These are phyloP conservation scores for Aethes cnicana DNA, from an alignment of 2,888 invertebrate species.

Conservation along the genomic window DNA sequence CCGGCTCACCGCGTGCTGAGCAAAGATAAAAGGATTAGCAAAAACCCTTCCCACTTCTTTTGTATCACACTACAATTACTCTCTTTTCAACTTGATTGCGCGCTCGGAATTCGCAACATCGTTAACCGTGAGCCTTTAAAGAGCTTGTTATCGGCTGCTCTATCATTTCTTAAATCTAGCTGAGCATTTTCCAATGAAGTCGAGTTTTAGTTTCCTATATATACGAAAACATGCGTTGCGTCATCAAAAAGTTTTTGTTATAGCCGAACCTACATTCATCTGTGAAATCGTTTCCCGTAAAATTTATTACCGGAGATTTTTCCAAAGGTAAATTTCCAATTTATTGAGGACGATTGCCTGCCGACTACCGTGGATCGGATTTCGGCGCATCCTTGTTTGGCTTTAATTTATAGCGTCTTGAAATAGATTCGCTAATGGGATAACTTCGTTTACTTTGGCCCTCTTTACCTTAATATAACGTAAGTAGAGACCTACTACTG, in stretches of 20 bases:
- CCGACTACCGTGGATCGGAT: slow-evolving; percentile 41
- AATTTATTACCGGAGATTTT: slow-evolving; percentile 37
- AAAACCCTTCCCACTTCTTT: slow-evolving; percentile 54
- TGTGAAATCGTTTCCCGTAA: slow-evolving; percentile 31
- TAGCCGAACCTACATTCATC: slow-evolving; percentile 30
- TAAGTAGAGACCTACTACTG: slow-evolving; percentile 32
- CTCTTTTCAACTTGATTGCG: slow-evolving; percentile 20
- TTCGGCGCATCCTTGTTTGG: slow-evolving; percentile 44
- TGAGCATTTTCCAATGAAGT: slow-evolving; percentile 13
- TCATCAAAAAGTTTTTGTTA: slow-evolving; percentile 32
- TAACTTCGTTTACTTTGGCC: slow-evolving; percentile 43
- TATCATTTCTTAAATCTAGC: slow-evolving; percentile 8
- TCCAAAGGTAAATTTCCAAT: slow-evolving; percentile 43
- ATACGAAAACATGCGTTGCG: slow-evolving; percentile 27
- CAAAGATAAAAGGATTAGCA: slow-evolving; percentile 73
- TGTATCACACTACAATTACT: slow-evolving; percentile 38
- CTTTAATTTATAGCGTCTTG: slow-evolving; percentile 51
- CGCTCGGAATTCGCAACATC: slow-evolving; percentile 20
- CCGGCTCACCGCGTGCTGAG: slow-evolving; percentile 60
- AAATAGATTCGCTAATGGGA: slow-evolving; percentile 43
- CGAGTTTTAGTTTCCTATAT: slow-evolving; percentile 15
- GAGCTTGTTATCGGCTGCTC: not conserved
- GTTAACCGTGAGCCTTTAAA: slow-evolving; percentile 11
- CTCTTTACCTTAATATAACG: slow-evolving; percentile 37
- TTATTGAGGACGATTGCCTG: slow-evolving; percentile 40